Conservation (phyloP, 2,113 vertebrate genomes). For the Cyphomyrus discorhynchus region DNA sequence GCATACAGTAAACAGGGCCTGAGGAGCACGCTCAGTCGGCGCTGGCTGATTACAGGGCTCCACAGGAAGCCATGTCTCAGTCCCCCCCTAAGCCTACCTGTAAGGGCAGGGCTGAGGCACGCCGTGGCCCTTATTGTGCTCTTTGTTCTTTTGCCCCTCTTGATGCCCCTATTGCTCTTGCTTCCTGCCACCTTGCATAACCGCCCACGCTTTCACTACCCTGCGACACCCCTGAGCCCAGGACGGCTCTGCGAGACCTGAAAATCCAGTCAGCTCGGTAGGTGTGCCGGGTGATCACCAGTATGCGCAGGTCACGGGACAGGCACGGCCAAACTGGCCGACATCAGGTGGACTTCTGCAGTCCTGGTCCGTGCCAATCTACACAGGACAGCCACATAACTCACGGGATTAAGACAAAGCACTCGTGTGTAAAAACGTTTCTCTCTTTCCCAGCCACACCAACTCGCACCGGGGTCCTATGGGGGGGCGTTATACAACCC, state of each 20-base stretch:
- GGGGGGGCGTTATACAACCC: not conserved
- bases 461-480: not conserved
- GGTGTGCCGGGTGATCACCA: not conserved
- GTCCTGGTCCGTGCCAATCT: not conserved
- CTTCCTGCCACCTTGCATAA: not conserved
- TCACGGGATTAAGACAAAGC: not conserved
- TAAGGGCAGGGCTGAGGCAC: not conserved
- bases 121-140: not conserved
- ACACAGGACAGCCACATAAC: not conserved
- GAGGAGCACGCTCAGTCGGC: not conserved
- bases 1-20: not conserved
- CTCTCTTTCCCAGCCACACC: not conserved
- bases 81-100: not conserved
- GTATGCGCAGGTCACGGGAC: not conserved
- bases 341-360: not conserved
- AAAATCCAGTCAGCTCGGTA: not conserved
- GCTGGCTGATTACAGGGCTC: not conserved
- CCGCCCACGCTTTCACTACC: not conserved
- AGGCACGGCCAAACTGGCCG: not conserved
- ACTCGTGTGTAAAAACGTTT: not conserved
- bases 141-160: not conserved
- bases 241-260: not conserved
- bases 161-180: not conserved
- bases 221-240: not conserved
- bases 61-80: not conserved